These are phyloP conservation scores for Drosophila cognata DNA, from an alignment of 2,888 invertebrate genomes.

Conservation along the genomic window DNA sequence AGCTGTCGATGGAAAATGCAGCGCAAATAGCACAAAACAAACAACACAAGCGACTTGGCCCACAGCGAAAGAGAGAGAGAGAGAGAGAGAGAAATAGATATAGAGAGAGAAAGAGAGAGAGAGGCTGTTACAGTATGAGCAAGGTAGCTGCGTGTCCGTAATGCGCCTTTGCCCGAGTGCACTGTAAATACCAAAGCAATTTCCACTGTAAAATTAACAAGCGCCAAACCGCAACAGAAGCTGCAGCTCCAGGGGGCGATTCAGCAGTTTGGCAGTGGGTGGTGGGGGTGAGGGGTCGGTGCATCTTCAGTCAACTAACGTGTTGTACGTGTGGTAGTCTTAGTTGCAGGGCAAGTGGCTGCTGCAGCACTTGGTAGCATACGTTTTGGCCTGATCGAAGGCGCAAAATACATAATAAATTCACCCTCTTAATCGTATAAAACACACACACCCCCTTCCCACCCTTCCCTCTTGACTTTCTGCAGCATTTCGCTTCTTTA, in stretches of 20 bases:
- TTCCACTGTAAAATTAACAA: constrained; percentile 79
- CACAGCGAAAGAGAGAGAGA: not conserved
- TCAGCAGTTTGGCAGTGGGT: not conserved
- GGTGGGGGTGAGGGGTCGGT: constrained; percentile 47
- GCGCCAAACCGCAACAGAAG: constrained; percentile 71
- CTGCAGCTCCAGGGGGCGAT: not conserved
- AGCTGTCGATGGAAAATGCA: constrained; percentile 78
- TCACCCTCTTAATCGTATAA: constrained; percentile 21
- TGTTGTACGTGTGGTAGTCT: constrained; percentile 30
- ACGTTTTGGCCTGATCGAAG: constrained; percentile 35
- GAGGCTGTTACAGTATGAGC: not conserved
- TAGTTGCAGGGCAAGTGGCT: constrained; percentile 51
- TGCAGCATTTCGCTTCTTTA: constrained; percentile 39
- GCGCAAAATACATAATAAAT: constrained; percentile 68
- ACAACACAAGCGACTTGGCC: constrained; percentile 32
- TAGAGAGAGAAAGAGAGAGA: not conserved
- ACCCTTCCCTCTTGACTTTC: not conserved
- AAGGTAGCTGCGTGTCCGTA: constrained; percentile 52
- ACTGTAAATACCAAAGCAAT: constrained; percentile 81
- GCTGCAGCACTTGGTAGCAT: constrained; percentile 38
- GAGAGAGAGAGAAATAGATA: not conserved
- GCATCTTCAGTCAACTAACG: constrained; percentile 47
- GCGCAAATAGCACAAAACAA: constrained; percentile 52
- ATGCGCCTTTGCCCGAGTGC: constrained; percentile 76
- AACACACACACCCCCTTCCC: not conserved